These are phyloP conservation scores for Tympanuchus pallidicinctus DNA, from an alignment of 2,113 vertebrate species.

Conservation along the genomic window DNA sequence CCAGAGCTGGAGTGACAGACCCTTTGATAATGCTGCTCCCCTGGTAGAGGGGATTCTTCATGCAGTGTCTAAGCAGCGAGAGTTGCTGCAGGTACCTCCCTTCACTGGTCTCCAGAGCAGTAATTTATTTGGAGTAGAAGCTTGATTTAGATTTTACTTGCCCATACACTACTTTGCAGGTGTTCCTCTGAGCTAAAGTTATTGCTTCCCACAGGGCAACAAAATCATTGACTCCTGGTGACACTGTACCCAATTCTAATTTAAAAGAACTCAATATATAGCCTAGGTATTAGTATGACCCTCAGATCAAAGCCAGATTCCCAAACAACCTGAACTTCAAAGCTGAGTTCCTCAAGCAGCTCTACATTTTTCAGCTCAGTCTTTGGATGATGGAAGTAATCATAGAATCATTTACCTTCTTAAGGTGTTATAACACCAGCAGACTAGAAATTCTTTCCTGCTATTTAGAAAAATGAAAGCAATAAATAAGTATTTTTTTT, in stretches of 20 bases:
- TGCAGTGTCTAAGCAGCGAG: slow-evolving; percentile 17
- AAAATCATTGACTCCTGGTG: slow-evolving; percentile 29
- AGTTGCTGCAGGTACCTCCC: slow-evolving; percentile 33
- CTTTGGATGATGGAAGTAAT: neutral
- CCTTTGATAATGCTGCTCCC: slow-evolving; percentile 37
- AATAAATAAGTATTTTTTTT: neutral
- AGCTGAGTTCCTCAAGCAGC: neutral
- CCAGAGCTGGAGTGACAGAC: slow-evolving; percentile 38
- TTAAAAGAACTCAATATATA: slow-evolving; percentile 17
- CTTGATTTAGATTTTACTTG: slow-evolving; percentile 62
- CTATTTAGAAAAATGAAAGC: neutral
- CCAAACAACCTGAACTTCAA: slow-evolving; percentile 24
- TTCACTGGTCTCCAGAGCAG: neutral
- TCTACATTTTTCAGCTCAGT: neutral
- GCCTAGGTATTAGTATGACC: neutral
- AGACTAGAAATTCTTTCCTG: neutral
- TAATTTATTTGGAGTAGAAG: slow-evolving; percentile 56
- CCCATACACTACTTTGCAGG: slow-evolving; percentile 29
- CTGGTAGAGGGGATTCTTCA: slow-evolving; percentile 36
- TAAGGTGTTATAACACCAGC: neutral
- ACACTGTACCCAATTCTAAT: slow-evolving; percentile 42
- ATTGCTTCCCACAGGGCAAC: slow-evolving; percentile 41
- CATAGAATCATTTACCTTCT: neutral
- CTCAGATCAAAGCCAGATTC: slow-evolving; percentile 6
- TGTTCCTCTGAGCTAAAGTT: slow-evolving; percentile 48